Conservation (phyloP, 2,888 invertebrate genomes). For the Tubulanus polymorphus region DNA sequence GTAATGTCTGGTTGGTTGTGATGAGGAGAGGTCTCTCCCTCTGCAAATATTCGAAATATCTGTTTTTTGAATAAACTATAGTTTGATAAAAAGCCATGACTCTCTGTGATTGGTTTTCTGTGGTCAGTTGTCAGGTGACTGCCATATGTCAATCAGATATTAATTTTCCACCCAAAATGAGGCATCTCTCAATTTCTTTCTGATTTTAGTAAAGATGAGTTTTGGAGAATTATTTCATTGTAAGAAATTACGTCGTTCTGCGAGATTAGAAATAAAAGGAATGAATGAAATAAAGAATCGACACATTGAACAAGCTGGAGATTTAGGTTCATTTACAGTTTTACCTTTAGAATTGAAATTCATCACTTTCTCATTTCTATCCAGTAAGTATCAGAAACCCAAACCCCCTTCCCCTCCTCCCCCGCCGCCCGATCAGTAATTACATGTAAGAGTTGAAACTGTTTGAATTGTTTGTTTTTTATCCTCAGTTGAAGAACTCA, state of each 20-base stretch:
- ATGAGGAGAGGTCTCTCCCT: too few relatives aligned
- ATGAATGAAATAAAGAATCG: constrained; percentile 24
- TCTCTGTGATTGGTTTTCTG: too few relatives aligned
- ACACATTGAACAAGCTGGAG: constrained; percentile 28
- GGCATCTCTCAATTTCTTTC: too few relatives aligned
- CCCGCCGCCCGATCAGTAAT: not conserved
- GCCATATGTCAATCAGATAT: too few relatives aligned
- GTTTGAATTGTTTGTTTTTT: constrained; percentile 6
- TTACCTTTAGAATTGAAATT: constrained; percentile 48
- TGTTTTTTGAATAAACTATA: too few relatives aligned
- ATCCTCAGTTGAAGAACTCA: constrained; percentile 46
- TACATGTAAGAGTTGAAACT: not conserved
- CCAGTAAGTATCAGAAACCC: constrained; percentile 27
- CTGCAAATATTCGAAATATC: too few relatives aligned
- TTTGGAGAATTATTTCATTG: constrained; percentile 26
- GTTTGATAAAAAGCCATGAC: too few relatives aligned
- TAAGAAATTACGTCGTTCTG: constrained; percentile 44
- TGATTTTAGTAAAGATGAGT: not conserved
- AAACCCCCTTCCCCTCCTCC: too few relatives aligned
- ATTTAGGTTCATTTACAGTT: constrained; percentile 44
- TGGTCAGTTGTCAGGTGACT: too few relatives aligned
- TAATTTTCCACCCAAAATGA: too few relatives aligned
- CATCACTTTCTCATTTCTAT: constrained; percentile 38
- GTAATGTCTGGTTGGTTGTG: too few relatives aligned
- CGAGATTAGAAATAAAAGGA: constrained; percentile 38